Evolutionary conservation across 2,113 vertebrate genomes (phyloP), one percentile per base, ranked within the genome.

Genomic region (Petrocephalus zakoni): DNA sequence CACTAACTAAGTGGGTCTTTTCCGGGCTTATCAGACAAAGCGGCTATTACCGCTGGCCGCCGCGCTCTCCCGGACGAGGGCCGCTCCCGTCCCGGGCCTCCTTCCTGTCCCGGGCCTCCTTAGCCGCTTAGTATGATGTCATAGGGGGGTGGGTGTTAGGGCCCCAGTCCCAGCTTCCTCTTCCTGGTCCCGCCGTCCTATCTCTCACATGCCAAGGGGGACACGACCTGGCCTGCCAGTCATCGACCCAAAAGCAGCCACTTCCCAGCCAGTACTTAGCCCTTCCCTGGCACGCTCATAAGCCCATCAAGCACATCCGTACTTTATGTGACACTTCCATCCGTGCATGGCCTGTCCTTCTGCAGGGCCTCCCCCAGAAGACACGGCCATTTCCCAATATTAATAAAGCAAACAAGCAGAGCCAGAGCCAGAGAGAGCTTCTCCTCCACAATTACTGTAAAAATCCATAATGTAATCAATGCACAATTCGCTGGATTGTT

Each of bases 1-100:
- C 95, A 95, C 95, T 97, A 97, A 97, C 96, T 96, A 97, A 97
- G 97, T 93, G 94, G 97, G 97, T 97, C 96, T 97, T 98, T 95
- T 94, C 93, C 88, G 90, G 94, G 95, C 96, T 96, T 96, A 96
- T 96, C 95, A 95, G 95, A 94, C 94, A 95, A 95, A 96, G 95
- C 95, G 93, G 93, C 94, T 94, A 95, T 96, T 96, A 96, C 94
- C 91, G 93, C 94, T 94, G 93, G 93, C 93, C 93, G 93, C 92
- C 88, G 11, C 9, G 91, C 92, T 92, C 91, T 93, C 89, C 93
- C 91, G 10, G 6, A 17, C 87, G 72, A 7, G 72, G 82, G 8
- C n/a, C 47, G 34, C 49, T 89, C 52, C 47, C 56, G 56, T 61
- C 47, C 56, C 22, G 2, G 7, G 15, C 29, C 47, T 68, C 58